phyloP scores from a whole-genome alignment of 2,888 invertebrate genomes.

The Epiblema foenella region DNA sequence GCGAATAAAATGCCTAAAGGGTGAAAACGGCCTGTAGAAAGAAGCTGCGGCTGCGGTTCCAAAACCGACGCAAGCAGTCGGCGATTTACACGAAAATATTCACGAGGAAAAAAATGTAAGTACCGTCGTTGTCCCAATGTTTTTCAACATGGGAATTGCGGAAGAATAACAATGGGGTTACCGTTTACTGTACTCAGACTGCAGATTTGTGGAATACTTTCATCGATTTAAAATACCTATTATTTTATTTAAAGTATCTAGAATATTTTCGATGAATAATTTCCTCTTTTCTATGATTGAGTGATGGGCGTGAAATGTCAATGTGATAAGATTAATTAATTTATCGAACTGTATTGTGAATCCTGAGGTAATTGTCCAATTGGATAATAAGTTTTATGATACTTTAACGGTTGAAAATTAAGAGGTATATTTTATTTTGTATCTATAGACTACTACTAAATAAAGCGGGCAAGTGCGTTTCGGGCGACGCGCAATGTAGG shows the following conservation, averaged over 20 bases:
- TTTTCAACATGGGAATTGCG: conserved; percentile 30
- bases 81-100: conserved; percentile 23
- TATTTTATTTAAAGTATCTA: too few species aligned
- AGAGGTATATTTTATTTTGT: too few species aligned
- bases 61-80: conserved; percentile 32
- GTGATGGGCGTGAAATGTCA: not conserved
- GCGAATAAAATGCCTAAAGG: conserved; percentile 38
- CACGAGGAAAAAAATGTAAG: conserved; percentile 27
- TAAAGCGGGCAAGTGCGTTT: too few species aligned
- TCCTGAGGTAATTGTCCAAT: too few species aligned
- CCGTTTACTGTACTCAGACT: conserved; percentile 8
- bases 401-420: too few species aligned
- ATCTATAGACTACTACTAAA: too few species aligned
- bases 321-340: not conserved
- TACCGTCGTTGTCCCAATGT: conserved; percentile 24
- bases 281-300: not conserved
- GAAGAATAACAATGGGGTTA: conserved; percentile 11
- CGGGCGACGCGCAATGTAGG: too few species aligned
- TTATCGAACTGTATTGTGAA: not conserved
- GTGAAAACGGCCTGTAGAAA: conserved; percentile 31
- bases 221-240: too few species aligned
- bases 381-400: too few species aligned
- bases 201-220: not conserved
- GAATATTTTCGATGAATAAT: too few species aligned
- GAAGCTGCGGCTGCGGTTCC: conserved; percentile 30